These are phyloP conservation scores for Xerus rutilus DNA, from an alignment of 2,797 vertebrate species.

Conservation along the genomic window DNA sequence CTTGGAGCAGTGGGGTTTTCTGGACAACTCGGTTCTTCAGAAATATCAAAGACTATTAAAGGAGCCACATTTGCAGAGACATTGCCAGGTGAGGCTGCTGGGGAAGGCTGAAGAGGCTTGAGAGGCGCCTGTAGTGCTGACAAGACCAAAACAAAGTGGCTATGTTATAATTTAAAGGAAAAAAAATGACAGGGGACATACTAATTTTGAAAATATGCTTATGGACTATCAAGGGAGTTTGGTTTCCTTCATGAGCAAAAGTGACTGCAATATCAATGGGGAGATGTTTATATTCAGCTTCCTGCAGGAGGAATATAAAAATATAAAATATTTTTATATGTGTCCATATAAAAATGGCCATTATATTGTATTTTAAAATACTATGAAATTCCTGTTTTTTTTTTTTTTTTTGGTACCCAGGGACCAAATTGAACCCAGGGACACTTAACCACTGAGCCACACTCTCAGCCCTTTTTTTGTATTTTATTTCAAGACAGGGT, in stretches of 20 bases:
- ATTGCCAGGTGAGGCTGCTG: conserved; percentile 76
- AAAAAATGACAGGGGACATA: not conserved
- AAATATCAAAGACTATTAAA: conserved; percentile 86
- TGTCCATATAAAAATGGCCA: conserved; percentile 40
- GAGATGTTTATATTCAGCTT: conserved; percentile 33
- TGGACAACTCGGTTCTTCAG: conserved; percentile 82
- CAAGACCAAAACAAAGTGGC: conserved; percentile 68
- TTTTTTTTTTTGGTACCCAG: no score
- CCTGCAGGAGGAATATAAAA: not conserved
- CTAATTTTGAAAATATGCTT: not conserved
- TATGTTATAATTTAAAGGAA: conserved; percentile 27
- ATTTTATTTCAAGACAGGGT: not conserved
- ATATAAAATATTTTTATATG: not conserved
- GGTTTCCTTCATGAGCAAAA: conserved; percentile 57
- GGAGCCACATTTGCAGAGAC: conserved; percentile 83
- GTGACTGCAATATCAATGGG: conserved; percentile 11
- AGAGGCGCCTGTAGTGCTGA: conserved; percentile 89
- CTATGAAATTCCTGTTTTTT: not conserved
- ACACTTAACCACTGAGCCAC: no score
- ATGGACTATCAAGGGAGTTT: not conserved
- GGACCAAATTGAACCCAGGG: no score
- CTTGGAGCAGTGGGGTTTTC: conserved; percentile 85
- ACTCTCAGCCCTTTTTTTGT: not conserved
- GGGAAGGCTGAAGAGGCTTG: conserved; percentile 91
- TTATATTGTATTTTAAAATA: conserved; percentile 49